These are phyloP conservation scores for Drosophila teissieri DNA, from an alignment of 1,140 invertebrate species.

Conservation along the genomic window DNA sequence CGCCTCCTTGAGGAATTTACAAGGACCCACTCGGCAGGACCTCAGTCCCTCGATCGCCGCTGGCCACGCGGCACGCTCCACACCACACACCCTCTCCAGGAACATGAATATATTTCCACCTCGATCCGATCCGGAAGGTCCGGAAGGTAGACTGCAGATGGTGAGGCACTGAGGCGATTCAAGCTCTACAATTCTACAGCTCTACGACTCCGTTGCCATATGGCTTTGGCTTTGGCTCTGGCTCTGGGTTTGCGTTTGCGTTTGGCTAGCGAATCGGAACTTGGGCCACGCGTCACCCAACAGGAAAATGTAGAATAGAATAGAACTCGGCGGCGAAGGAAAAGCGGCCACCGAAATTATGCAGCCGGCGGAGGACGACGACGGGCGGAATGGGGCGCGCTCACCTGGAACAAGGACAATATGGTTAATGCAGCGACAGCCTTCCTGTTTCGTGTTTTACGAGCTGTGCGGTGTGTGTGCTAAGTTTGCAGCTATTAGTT, in stretches of 20 bases:
- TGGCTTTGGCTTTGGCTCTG: slow-evolving; percentile 28
- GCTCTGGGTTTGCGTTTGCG: background rate
- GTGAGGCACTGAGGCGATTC: slow-evolving; percentile 70
- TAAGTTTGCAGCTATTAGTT: slow-evolving; percentile 66
- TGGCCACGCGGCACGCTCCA: slow-evolving; percentile 39
- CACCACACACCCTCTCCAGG: slow-evolving; percentile 8
- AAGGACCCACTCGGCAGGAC: slow-evolving; percentile 8
- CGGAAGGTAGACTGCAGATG: slow-evolving; percentile 43
- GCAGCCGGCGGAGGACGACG: slow-evolving; percentile 46
- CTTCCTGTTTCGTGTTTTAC: slow-evolving; percentile 70
- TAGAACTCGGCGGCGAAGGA: slow-evolving; percentile 19
- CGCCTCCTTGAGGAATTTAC: slow-evolving; percentile 12
- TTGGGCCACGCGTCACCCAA: slow-evolving; percentile 68
- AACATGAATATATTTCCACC: background rate
- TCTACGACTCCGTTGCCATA: slow-evolving; percentile 27
- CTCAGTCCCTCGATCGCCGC: slow-evolving; percentile 58
- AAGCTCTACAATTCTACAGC: slow-evolving; percentile 19
- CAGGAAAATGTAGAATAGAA: slow-evolving; percentile 57
- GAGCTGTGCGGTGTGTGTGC: slow-evolving; percentile 23
- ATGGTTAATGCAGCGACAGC: slow-evolving; percentile 73
- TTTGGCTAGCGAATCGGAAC: slow-evolving; percentile 25
- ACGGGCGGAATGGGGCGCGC: slow-evolving; percentile 56
- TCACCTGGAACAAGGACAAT: slow-evolving; percentile 80
- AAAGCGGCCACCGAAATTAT: slow-evolving; percentile 65
- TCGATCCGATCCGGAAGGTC: slow-evolving; percentile 26